Evolutionary conservation across 2,797 vertebrate genomes (phyloP), one percentile per base, ranked within the genome.

Genomic region (Parambassis ranga): DNA sequence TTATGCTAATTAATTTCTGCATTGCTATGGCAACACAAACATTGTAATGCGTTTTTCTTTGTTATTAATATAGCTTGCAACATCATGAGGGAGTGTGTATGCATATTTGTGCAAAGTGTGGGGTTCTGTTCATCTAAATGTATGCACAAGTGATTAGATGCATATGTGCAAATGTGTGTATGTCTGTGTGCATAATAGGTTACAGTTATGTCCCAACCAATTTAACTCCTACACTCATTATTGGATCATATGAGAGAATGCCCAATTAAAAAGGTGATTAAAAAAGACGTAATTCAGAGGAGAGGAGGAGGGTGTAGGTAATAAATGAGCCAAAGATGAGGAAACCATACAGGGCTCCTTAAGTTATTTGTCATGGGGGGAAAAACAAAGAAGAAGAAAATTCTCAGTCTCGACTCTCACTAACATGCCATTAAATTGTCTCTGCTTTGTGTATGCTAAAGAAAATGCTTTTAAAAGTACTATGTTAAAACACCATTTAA

Each of bases 251-350:
- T 76, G 68, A 82, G 56, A 63, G 59, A 84, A 65, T 70, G 71
- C 67, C 56, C 81, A 82, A 82, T 87, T 87, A 81, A 83, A 80
- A 85, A 75, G 43, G 52, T 56, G 69, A 85, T 87, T 81, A 85
- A 61, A 80, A 28, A 55, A 79, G 58, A 78, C 52, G 37, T 60
- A 46, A 43, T 60, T 68, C 26, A 16, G 22, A 19, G 10, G 14
- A 49, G 38, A 5, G 28, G 26, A 26, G 39, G 62, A 18, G 10
- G 28, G 31, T 30, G 24, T 10, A 60, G 42, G 49, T 58, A 58
- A 62, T 56, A 70, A 69, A 77, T 41, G 24, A 38, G 39, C 7
- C 1, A 3, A 32, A 62, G 14, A 44, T n/a, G 26, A 50, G 15
- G 20, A 66, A 50, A 44, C 32, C 24, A n/a, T 32, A 32, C 30